Evolutionary conservation across 37 sponge, comb jelly and placozoan species (phyloP).

Genomic region (Agelas oroides): DNA sequence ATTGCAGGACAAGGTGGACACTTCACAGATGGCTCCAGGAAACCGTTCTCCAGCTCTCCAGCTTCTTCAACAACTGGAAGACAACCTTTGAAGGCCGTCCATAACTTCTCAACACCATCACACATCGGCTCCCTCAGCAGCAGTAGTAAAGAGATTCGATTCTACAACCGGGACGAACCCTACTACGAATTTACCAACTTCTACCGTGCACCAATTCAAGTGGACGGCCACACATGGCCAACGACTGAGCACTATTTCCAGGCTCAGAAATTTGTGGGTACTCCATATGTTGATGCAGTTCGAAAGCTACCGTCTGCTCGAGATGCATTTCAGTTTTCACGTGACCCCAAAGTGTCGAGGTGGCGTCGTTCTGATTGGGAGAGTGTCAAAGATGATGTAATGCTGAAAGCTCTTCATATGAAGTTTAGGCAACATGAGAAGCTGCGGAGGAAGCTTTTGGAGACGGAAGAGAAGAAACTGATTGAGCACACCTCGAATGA

Average conservation of each 20-base stretch:
- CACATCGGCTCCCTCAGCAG: not conserved
- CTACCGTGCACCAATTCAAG: constrained; percentile 23
- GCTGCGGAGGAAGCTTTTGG: constrained; percentile 38
- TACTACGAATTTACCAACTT: constrained; percentile 89
- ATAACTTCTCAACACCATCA: not conserved
- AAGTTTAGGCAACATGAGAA: constrained; percentile 66
- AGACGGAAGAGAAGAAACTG: constrained; percentile 48
- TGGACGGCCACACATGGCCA: constrained; percentile 67
- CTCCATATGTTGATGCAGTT: constrained; percentile 63
- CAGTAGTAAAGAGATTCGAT: constrained; percentile 34
- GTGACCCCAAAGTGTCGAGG: constrained; percentile 12
- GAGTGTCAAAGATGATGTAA: constrained; percentile 65
- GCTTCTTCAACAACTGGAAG: not conserved
- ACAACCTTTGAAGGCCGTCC: not conserved
- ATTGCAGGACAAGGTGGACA: too few species aligned
- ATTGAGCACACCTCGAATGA: constrained; percentile 77
- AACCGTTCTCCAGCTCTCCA: too few species aligned
- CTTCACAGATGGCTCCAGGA: too few species aligned
- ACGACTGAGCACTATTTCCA: constrained; percentile 90
- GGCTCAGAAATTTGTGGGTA: constrained; percentile 87
- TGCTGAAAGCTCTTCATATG: constrained; percentile 57
- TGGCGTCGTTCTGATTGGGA: constrained; percentile 81
- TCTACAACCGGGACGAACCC: constrained; percentile 64
- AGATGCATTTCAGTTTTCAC: constrained; percentile 72
- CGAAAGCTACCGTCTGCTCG: constrained; percentile 25